Base-by-base conservation (phyloP, 1,140 invertebrate genomes). In the Meloidogyne chitwoodi region DNA sequence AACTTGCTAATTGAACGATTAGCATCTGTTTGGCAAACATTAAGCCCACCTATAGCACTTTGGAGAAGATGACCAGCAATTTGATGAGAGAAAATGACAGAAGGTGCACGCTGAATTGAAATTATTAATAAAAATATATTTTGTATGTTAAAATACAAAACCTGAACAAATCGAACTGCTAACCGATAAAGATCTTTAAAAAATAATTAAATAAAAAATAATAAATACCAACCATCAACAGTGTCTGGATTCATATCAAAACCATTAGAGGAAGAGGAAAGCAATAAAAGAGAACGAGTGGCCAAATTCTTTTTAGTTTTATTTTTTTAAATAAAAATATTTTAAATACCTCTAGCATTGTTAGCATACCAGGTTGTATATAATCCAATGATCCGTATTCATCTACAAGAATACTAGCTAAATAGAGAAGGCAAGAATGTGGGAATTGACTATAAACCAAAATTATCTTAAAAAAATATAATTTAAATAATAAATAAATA, bases 341-440 rank as follows among this genome's bases (percentile, higher is more conserved):
- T 68, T 48, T 38, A 34, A 68, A 61, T 38, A 90, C 89, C 80
- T 90, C 87, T 80, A 97, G 88, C 93, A 98, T 95, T 79, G 91
- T 90, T 41, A 96, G 86, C 3, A 97, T 89, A 14, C 92, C 92
- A 26, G 89, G 85, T 11, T 92, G 90, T 85, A 93, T 93, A 8
- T 90, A 90, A 0, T 89, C 86, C 82, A 92, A 91, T 1, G 88
- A 87, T 2, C 92, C 93, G 87, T 95, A 96, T 88, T 96, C 95
- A 89, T 98, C 95, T 14, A 97, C 95, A 63, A 99, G 88, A 84
- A 99, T 94, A 79, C 93, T 94, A 10, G 93, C 93, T 68, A 98
- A 90, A 87, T 98, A 98, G 3, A 98, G 90, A 86, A 96, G 93
- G 88, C 95, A 97, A 69, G 94, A 95, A 88, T 98, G 95, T 79